A percentile compares a stretch with the other conserved stretches of the same genome.
Evolutionary conservation across 2,113 vertebrate genomes (phyloP).

Genomic region (Motacilla alba): DNA sequence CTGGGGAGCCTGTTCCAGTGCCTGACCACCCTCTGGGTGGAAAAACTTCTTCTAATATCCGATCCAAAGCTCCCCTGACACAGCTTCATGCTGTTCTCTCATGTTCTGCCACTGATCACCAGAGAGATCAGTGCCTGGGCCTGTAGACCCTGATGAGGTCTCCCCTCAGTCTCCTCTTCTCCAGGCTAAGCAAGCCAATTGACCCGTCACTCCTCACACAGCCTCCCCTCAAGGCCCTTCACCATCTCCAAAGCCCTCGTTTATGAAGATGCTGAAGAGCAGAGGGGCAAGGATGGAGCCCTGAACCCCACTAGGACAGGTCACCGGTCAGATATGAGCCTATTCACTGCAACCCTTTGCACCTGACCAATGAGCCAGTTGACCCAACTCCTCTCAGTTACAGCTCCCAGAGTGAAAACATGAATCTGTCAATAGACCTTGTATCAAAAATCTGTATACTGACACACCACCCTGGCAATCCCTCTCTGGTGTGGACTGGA

Average conservation of each 20-base stretch:
- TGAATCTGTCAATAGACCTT: not conserved
- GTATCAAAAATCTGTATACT: not conserved
- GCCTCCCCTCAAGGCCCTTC: not conserved
- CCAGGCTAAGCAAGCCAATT: not conserved
- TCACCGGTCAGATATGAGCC: not conserved
- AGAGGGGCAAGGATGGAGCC: not conserved
- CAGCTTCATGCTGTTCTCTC: not conserved
- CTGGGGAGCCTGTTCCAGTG: not conserved
- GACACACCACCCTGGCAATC: not conserved
- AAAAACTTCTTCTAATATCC: not conserved
- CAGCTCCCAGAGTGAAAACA: not conserved
- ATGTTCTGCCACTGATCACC: no score
- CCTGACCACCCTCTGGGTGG: not conserved
- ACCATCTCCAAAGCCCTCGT: not conserved
- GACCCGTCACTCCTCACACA: accelerated
- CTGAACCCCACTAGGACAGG: not conserved
- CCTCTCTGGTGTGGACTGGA: not conserved
- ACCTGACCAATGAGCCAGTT: not conserved
- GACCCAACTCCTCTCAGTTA: not conserved
- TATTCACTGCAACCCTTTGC: not conserved
- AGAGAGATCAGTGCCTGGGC: not conserved
- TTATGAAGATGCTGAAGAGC: not conserved
- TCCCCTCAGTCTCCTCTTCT: not conserved
- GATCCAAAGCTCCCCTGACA: not conserved
- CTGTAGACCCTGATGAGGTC: not conserved